phyloP scores from a whole-genome alignment of 2,797 vertebrate species.

The Gadopsis marmoratus region DNA sequence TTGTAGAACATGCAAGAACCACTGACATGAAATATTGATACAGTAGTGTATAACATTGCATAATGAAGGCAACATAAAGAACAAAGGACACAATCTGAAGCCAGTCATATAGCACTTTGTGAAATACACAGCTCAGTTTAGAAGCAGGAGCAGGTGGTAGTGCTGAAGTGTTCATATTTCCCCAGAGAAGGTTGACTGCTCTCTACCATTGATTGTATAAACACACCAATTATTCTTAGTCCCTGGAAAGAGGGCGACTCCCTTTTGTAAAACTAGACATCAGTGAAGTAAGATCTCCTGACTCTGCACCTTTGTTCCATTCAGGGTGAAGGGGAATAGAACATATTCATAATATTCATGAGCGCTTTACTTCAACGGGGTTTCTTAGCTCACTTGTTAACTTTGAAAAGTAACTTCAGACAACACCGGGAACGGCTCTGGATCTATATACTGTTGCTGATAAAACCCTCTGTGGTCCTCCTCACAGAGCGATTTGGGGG shows the following conservation, averaged over 20 bases:
- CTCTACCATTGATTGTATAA: conserved; percentile 75
- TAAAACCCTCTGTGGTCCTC: conserved; percentile 34
- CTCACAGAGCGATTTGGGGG: conserved; percentile 8
- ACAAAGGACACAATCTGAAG: conserved; percentile 29
- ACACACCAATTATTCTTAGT: conserved; percentile 76
- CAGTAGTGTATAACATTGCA: background rate
- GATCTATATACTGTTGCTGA: conserved; percentile 22
- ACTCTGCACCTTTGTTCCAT: conserved; percentile 38
- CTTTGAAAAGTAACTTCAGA: conserved; percentile 52
- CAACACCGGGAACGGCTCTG: conserved; percentile 8
- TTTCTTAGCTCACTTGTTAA: conserved; percentile 41
- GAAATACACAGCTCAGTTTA: conserved; percentile 38
- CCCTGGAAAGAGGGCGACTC: conserved; percentile 61
- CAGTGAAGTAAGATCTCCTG: conserved; percentile 47
- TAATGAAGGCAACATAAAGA: conserved; percentile 18
- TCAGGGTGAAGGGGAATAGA: conserved; percentile 27
- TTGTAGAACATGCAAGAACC: background rate
- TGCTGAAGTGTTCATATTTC: conserved; percentile 72
- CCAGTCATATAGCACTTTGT: conserved; percentile 18
- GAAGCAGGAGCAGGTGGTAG: conserved; percentile 66
- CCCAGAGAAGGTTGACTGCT: conserved; percentile 68
- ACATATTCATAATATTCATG: conserved; percentile 56
- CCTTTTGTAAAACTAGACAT: conserved; percentile 50
- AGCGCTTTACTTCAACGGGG: conserved; percentile 30
- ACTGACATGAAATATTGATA: conserved; percentile 17